Percentiles rank a stretch among this genome's conserved stretches.
phyloP scores from a whole-genome alignment of 2,113 vertebrate genomes.

The Hippotragus niger region DNA sequence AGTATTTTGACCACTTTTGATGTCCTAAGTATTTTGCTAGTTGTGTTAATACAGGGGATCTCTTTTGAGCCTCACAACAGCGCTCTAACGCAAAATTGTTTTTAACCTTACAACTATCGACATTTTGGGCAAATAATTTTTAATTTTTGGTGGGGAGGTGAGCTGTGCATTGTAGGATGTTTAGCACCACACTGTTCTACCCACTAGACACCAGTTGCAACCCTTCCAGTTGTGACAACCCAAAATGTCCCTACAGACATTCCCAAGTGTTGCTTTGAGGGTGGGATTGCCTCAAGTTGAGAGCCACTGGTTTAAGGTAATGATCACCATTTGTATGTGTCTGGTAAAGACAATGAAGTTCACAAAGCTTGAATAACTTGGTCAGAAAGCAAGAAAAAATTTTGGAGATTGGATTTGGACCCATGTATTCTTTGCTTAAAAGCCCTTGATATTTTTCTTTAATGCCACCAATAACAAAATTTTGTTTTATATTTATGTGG shows the following conservation, averaged over 20 bases:
- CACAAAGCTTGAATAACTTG: neutral
- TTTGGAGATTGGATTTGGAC: neutral
- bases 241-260: neutral
- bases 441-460: neutral
- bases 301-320: neutral
- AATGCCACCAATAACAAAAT: neutral
- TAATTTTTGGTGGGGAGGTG: neutral
- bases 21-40: neutral
- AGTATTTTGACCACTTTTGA: neutral
- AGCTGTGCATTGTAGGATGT: neutral
- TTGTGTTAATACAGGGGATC: neutral
- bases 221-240: neutral
- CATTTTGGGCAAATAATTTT: neutral
- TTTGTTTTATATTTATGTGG: neutral
- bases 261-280: neutral
- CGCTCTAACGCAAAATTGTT: neutral
- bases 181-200: neutral
- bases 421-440: neutral
- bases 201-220: neutral
- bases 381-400: neutral
- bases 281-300: neutral
- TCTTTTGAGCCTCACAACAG: neutral
- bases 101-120: neutral
- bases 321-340: neutral
- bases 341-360: neutral